These are phyloP conservation scores for Olivierus martensii DNA, from an alignment of 1,140 invertebrate species.

Conservation along the genomic window DNA sequence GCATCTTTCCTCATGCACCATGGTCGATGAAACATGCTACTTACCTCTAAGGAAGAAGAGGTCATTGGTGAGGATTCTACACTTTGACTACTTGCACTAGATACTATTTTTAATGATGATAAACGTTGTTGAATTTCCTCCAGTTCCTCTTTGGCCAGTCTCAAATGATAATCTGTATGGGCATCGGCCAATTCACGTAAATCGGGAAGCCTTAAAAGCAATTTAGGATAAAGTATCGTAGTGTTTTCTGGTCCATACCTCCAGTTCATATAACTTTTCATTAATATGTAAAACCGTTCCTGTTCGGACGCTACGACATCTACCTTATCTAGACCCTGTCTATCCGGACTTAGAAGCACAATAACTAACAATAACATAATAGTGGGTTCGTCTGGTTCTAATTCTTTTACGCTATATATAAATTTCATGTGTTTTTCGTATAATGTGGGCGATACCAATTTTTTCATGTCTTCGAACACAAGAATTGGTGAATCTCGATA, in stretches of 20 bases:
- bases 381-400: conserved; percentile 36
- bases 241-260: conserved; percentile 30
- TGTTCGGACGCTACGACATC: conserved; percentile 31
- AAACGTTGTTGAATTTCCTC: conserved; percentile 26
- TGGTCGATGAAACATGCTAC: neutral
- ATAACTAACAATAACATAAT: conserved; percentile 36
- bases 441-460: conserved; percentile 26
- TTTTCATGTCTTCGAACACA: conserved; percentile 23
- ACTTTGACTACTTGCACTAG: neutral
- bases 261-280: conserved; percentile 36
- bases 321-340: conserved; percentile 29
- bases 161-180: conserved; percentile 34
- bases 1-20: conserved; percentile 9
- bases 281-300: conserved; percentile 36
- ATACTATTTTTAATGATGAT: conserved; percentile 22
- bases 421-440: conserved; percentile 40
- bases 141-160: conserved; percentile 25
- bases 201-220: conserved; percentile 39
- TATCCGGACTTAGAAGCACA: conserved; percentile 37
- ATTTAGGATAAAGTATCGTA: conserved; percentile 33
- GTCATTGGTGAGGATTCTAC: neutral
- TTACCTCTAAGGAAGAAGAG: neutral
- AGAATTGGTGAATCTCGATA: conserved; percentile 10
- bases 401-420: conserved; percentile 27
- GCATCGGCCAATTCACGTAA: conserved; percentile 39